Evolutionary conservation across 2,888 invertebrate species (phyloP), one percentile per base, ranked within the genome.

Genomic region (Tachystola acroxantha): DNA sequence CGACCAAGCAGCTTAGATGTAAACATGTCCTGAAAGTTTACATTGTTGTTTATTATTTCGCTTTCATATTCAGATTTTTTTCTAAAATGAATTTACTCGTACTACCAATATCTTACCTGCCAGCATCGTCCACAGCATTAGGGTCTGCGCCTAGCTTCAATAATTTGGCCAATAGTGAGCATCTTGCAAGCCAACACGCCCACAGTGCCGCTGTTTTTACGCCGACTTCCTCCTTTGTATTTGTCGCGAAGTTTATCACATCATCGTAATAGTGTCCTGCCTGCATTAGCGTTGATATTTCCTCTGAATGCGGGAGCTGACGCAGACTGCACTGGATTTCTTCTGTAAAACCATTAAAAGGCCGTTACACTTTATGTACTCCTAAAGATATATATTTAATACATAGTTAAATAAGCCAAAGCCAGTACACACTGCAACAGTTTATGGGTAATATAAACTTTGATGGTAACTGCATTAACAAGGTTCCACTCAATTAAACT

Each of bases 1-100:
- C 94, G 9, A 91, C 89, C 67, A 92, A 91, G 40, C 95, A 92
- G 32, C 95, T 94, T 48, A 95, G 88, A 73, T 96, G 96, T 11
- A 97, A 53, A 51, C 84, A 84, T 25, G 80, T 74, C 53, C 87
- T 88, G 54, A n/a, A 31, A 31, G 11, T 7, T n/a, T n/a, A n/a
- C n/a, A n/a, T n/a, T n/a, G n/a, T n/a, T n/a, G n/a, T n/a, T n/a
- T 3, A 16, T 4, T 16, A 16, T 16, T 16, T 16, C 6, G 16
- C 16, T 16, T 6, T 6, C 3, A 16, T 16, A 16, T 16, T 16
- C 16, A 16, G 6, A 6, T 20, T 4, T 20, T 20, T 20, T 20
- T 20, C 5, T 20, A 20, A 7, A 6, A 7, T 6, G 20, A 6
- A 4, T 20, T 20, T 6, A 6, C 20, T 6, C 6, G 3, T 16